These are phyloP conservation scores for Bibio marci DNA, from an alignment of 2,888 invertebrate species.

Conservation along the genomic window DNA sequence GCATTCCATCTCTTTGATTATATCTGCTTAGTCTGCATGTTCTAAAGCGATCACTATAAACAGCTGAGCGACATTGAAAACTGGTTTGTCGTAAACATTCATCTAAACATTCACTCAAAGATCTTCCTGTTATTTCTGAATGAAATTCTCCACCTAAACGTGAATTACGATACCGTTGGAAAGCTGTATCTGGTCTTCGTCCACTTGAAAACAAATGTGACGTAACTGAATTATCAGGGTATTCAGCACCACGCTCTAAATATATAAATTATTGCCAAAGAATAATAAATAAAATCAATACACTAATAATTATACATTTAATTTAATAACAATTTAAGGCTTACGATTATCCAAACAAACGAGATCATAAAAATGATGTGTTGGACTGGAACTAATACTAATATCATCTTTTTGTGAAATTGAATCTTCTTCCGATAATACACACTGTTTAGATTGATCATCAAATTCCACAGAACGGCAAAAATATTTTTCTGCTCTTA, in stretches of 20 bases:
- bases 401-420: conserved; percentile 78
- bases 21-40: conserved; percentile 72
- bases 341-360: conserved; percentile 81
- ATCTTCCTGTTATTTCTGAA: conserved; percentile 74
- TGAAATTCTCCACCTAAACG: conserved; percentile 76
- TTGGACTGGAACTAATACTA: conserved; percentile 66
- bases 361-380: conserved; percentile 76
- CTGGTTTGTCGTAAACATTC: conserved; percentile 79
- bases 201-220: conserved; percentile 72
- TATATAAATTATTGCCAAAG: not conserved
- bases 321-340: too few relatives aligned
- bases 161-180: conserved; percentile 65
- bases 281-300: not conserved
- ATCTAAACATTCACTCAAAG: conserved; percentile 77
- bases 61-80: conserved; percentile 77
- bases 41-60: conserved; percentile 71
- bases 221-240: conserved; percentile 71
- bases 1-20: conserved; percentile 74
- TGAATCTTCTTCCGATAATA: conserved; percentile 82
- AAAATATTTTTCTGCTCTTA: conserved; percentile 72
- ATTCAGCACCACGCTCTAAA: conserved; percentile 74
- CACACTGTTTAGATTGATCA: conserved; percentile 69
- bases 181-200: conserved; percentile 71
- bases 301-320: too few relatives aligned
- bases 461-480: conserved; percentile 83